Percentiles rank a stretch among this genome's conserved stretches.
Conservation (phyloP, 1,140 invertebrate species). For the Pemphigus obesinymphae region DNA sequence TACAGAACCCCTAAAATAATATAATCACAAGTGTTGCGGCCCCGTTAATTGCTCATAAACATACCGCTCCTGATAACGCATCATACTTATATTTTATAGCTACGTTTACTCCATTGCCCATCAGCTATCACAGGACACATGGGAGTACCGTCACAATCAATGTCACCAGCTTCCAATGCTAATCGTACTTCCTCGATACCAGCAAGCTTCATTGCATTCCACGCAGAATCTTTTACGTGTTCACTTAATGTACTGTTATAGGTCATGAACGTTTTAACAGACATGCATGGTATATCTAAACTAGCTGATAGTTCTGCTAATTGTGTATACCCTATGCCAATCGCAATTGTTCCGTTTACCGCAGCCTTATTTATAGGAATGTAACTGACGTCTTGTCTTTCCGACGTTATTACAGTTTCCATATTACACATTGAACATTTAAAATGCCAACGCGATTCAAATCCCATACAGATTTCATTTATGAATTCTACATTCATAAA, state of each 20-base stretch:
- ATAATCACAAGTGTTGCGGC: too few relatives aligned
- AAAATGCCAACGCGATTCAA: not conserved
- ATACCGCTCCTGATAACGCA: too few relatives aligned
- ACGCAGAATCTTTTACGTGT: not conserved
- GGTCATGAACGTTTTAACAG: not conserved
- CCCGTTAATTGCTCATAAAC: too few relatives aligned
- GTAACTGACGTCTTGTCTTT: not conserved
- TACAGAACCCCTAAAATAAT: too few relatives aligned
- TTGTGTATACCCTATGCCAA: not conserved
- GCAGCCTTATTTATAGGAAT: not conserved
- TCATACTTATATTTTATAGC: too few relatives aligned
- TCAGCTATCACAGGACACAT: too few relatives aligned
- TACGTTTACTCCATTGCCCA: too few relatives aligned
- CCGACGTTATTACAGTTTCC: not conserved
- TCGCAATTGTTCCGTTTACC: not conserved
- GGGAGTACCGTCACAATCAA: too few relatives aligned
- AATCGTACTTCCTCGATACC: not conserved
- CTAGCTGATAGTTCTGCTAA: not conserved
- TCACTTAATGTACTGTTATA: not conserved
- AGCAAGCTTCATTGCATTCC: not conserved
- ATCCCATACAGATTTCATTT: not conserved
- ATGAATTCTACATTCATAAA: not conserved
- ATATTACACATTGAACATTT: not conserved
- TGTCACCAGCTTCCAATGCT: not conserved
- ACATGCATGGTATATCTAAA: not conserved